Percentiles rank a stretch among this genome's conserved stretches.
Evolutionary conservation across 30 jellyfish, hydroid and myxozoan species (phyloP).

Genomic region (Sanderia malayensis): DNA sequence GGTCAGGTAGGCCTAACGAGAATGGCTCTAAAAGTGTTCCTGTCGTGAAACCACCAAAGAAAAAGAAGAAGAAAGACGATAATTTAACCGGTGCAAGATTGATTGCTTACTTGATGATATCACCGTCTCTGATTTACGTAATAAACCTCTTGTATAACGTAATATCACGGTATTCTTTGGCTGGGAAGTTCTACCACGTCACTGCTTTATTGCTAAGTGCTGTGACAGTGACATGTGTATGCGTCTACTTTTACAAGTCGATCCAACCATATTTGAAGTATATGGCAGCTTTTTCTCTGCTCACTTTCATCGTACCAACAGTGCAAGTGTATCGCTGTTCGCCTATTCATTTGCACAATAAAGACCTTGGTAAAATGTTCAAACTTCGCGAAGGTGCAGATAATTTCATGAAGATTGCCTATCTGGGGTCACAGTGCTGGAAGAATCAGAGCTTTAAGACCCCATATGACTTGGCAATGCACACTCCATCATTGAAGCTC

Average conservation of each 20-base stretch:
- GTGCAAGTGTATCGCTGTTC: constrained; percentile 60
- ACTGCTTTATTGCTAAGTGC: constrained; percentile 32
- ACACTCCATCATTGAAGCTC: constrained; percentile 41
- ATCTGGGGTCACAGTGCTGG: constrained; percentile 42
- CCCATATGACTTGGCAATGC: constrained; percentile 43
- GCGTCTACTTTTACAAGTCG: constrained; percentile 38
- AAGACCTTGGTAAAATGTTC: constrained; percentile 42
- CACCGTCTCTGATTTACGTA: constrained; percentile 38
- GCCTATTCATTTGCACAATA: constrained; percentile 43
- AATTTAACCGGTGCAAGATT: constrained; percentile 21
- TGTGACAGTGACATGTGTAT: constrained; percentile 7
- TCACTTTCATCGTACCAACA: constrained; percentile 44
- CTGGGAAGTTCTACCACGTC: constrained; percentile 43
- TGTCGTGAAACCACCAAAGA: constrained; percentile 8
- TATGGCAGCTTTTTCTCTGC: constrained; percentile 24
- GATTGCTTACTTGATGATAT: constrained; percentile 43
- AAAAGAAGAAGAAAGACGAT: constrained; percentile 39
- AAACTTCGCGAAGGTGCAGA: constrained; percentile 25
- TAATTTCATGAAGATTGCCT: constrained; percentile 26
- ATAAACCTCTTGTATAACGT: constrained; percentile 35
- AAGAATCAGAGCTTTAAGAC: constrained; percentile 23
- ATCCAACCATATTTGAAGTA: constrained; percentile 42
- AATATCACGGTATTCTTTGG: constrained; percentile 28
- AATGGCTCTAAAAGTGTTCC: neutral
- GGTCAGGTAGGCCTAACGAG: neutral